These are phyloP conservation scores for Netelia fuscicornis DNA, from an alignment of 2,888 invertebrate genomes.

Conservation along the genomic window DNA sequence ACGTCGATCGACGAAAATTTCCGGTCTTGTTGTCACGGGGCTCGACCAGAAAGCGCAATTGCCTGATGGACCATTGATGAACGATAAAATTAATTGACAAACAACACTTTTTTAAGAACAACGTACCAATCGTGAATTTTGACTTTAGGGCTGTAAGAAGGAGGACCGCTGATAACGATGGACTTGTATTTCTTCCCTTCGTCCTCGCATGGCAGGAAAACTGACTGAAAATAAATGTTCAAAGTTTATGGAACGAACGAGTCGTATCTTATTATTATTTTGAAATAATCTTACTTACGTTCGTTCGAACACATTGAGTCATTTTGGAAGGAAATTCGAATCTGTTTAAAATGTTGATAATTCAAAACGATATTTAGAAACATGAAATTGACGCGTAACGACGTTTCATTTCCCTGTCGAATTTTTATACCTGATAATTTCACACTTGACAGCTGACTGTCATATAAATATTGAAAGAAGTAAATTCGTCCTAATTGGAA, in stretches of 20 bases:
- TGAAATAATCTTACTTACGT: slow-evolving; percentile 37
- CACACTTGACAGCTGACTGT: slow-evolving; percentile 33
- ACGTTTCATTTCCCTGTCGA: not conserved
- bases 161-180: slow-evolving; percentile 67
- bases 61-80: slow-evolving; percentile 69
- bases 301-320: slow-evolving; percentile 27
- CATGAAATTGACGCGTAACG: not conserved
- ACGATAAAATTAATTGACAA: not conserved
- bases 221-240: slow-evolving; percentile 67
- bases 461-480: slow-evolving; percentile 6
- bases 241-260: not conserved
- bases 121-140: slow-evolving; percentile 77
- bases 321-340: slow-evolving; percentile 12
- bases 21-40: slow-evolving; percentile 73
- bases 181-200: slow-evolving; percentile 61
- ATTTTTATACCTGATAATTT: slow-evolving; percentile 21
- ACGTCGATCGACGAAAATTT: slow-evolving; percentile 72
- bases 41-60: slow-evolving; percentile 70
- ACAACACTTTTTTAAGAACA: not conserved
- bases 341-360: not conserved
- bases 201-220: slow-evolving; percentile 68
- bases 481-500: not conserved
- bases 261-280: not conserved
- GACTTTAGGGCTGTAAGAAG: slow-evolving; percentile 73
- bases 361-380: not conserved